Base-by-base conservation (phyloP, 1,140 invertebrate genomes). In the Drosophila seguyi region DNA sequence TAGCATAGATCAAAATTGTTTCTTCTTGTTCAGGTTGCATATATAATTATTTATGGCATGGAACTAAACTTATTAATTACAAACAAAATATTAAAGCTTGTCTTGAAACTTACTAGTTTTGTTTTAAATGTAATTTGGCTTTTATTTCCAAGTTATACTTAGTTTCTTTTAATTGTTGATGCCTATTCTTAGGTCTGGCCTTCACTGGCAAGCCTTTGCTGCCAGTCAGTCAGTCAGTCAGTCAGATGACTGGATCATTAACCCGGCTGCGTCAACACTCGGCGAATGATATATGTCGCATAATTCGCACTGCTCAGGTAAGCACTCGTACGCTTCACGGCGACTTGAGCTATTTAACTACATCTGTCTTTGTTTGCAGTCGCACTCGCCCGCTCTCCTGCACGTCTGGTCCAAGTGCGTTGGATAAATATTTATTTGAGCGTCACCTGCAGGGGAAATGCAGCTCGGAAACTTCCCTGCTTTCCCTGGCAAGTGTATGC, bases 301-400 rank as follows among this genome's bases (percentile, higher is more conserved):
- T 69, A 69, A 67, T 69, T 66, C 66, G 27, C 38, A 53, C 45
- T 66, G 78, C 67, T n/a, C 52, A 65, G 82, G 57, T 53, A 59
- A 86, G 82, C 65, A 48, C 41, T 57, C 75, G 82, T 65, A 22
- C 39, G 39, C 79, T 82, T 72, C 50, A 68, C 39, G 78, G 78
- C 36, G 67, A 83, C 83, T 87, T 80, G 67, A 88, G 84, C 80
- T 80, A 84, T 88, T 87, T 87, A 87, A 84, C 84, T 63, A 77
- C 84, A 86, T 74, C 50, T 71, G 82, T 87, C 65, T 63, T 75
- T 69, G 61, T 68, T 56, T 45, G 57, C 56, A 45, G 45, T 62
- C 60, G 55, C 18, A 50, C 25, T 25, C 42, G 8, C n/a, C 31
- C 7, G 63, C 53, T 42, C 36, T 36, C 31, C 44, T 75, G 66